Evolutionary conservation across 2,888 invertebrate species (phyloP).

Genomic region (Dorcus parallelipipedus): DNA sequence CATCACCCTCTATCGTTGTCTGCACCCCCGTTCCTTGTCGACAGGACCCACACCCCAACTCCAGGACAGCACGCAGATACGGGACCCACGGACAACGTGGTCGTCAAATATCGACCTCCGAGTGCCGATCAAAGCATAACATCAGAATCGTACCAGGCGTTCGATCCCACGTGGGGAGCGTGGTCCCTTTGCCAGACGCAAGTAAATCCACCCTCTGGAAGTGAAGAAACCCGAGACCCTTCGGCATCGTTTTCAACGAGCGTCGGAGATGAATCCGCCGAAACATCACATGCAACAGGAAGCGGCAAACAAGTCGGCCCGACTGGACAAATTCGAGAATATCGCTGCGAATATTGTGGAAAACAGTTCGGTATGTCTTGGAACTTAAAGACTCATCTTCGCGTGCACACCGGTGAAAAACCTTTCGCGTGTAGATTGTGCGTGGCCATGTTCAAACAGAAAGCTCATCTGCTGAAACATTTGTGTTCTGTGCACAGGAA

Average conservation of each 20-base stretch:
- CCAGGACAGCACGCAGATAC: conserved; percentile 48
- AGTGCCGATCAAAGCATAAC: conserved; percentile 63
- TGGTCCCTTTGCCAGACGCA: conserved; percentile 65
- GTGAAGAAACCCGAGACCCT: conserved; percentile 34
- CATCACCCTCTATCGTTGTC: conserved; percentile 69
- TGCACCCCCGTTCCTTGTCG: conserved; percentile 68
- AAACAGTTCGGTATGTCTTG: conserved; percentile 92
- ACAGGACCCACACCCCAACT: conserved; percentile 61
- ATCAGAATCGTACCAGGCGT: conserved; percentile 50
- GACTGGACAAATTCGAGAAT: conserved; percentile 68
- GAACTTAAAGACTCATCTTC: conserved; percentile 85
- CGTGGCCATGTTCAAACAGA: conserved; percentile 90
- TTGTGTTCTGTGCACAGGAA: conserved; percentile 86
- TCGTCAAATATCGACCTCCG: conserved; percentile 63
- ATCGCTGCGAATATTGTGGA: conserved; percentile 84
- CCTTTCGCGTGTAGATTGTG: conserved; percentile 86
- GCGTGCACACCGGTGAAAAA: conserved; percentile 86
- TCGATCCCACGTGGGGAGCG: conserved; percentile 60
- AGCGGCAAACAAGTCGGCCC: conserved; percentile 54
- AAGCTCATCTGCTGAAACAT: conserved; percentile 83
- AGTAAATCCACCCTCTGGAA: conserved; percentile 51
- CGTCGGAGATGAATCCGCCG: conserved; percentile 37
- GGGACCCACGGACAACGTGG: conserved; percentile 54
- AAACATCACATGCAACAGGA: conserved; percentile 48
- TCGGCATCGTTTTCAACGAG: conserved; percentile 41